Evolutionary conservation across 1,140 invertebrate genomes (phyloP).

Genomic region (Rhagoletis zephyria): DNA sequence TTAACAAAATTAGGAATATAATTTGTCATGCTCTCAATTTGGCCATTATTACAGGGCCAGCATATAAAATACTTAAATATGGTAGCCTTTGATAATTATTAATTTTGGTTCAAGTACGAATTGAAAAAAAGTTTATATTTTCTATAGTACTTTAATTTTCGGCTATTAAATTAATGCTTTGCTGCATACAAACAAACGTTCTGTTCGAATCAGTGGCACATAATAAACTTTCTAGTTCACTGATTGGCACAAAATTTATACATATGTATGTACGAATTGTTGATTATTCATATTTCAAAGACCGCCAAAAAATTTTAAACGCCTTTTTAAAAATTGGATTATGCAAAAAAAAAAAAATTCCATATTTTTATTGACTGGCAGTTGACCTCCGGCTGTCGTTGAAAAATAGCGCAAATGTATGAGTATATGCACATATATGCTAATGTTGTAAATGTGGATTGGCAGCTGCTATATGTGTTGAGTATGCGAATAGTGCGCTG

Average conservation of each 20-base stretch:
- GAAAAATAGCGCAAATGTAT: not conserved
- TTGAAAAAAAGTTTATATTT: too few relatives aligned
- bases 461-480: not conserved
- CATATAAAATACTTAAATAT: not conserved
- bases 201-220: not conserved
- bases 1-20: not conserved
- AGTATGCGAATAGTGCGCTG: not conserved
- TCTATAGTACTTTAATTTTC: not conserved
- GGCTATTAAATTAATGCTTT: not conserved
- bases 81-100: not conserved
- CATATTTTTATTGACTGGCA: slow-evolving; percentile 8
- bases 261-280: not conserved
- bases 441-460: not conserved
- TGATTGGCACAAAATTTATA: not conserved
- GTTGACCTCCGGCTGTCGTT: not conserved
- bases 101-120: not conserved
- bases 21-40: slow-evolving; percentile 46
- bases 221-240: slow-evolving; percentile 22
- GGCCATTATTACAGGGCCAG: not conserved
- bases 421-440: not conserved
- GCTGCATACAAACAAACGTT: not conserved
- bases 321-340: too few relatives aligned
- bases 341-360: too few relatives aligned
- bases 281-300: not conserved
- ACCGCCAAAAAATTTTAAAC: too few relatives aligned